phyloP scores from a whole-genome alignment of 2,797 vertebrate species.

The Xenentodon cancila region DNA sequence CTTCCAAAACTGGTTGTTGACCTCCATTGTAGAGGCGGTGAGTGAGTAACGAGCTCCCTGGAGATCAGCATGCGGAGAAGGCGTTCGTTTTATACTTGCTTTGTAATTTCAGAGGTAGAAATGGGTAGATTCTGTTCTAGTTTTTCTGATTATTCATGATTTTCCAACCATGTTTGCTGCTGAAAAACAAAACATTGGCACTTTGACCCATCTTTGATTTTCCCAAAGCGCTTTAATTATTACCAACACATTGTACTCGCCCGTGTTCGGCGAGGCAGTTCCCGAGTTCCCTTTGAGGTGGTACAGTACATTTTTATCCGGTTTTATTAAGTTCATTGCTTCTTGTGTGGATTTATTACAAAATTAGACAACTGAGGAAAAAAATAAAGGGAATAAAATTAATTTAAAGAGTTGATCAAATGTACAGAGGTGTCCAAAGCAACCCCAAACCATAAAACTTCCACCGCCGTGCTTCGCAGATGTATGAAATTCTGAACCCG shows the following conservation, averaged over 20 bases:
- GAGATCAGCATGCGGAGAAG: conserved; percentile 54
- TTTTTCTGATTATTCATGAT: conserved; percentile 45
- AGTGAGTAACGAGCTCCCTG: conserved; percentile 70
- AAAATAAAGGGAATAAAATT: background rate
- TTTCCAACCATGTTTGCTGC: conserved; percentile 15
- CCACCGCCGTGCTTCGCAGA: background rate
- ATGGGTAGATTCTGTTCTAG: conserved; percentile 4
- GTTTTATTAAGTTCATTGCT: background rate
- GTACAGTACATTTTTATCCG: background rate
- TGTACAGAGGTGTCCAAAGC: too few species aligned
- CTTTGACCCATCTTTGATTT: conserved; percentile 53
- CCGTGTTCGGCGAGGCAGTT: conserved; percentile 15
- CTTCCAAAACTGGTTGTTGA: conserved; percentile 63
- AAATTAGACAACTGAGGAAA: too few species aligned
- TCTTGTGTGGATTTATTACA: background rate
- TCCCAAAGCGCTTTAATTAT: conserved; percentile 45
- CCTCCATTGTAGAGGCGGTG: conserved; percentile 52
- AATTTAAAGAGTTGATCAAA: too few species aligned
- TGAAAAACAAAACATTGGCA: conserved; percentile 49
- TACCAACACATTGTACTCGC: conserved; percentile 38
- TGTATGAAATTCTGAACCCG: too few species aligned
- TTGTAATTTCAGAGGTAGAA: conserved; percentile 56
- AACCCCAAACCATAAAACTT: background rate
- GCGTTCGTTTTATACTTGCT: conserved; percentile 47
- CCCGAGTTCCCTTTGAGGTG: background rate